Evolutionary conservation across 2,797 vertebrate genomes (phyloP).

Genomic region (Manis crassicaudata): DNA sequence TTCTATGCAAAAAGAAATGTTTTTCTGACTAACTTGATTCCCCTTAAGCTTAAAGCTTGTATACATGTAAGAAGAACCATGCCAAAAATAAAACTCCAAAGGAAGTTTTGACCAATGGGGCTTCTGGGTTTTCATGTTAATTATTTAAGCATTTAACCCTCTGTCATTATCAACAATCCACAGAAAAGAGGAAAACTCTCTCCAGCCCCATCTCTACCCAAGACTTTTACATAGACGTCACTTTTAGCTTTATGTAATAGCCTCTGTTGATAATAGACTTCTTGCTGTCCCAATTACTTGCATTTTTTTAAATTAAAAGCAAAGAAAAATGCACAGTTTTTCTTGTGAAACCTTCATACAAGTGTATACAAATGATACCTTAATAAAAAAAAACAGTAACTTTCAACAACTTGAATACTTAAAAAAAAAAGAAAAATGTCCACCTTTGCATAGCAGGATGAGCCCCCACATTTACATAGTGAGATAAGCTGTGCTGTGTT

Average conservation of each 20-base stretch:
- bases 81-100: not conserved
- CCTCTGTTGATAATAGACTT: slow-evolving; percentile 15
- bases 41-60: not conserved
- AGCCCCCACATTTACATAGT: not conserved
- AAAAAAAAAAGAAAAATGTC: not conserved
- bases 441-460: not conserved
- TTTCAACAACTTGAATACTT: too few species aligned
- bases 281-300: not conserved
- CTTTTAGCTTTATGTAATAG: not conserved
- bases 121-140: not conserved
- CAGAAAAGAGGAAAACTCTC: not conserved
- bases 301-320: not conserved
- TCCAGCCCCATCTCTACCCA: not conserved
- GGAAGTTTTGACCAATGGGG: not conserved
- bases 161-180: not conserved
- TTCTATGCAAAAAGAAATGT: not conserved
- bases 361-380: too few species aligned
- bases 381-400: too few species aligned
- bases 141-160: slow-evolving; percentile 19
- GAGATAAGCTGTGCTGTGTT: not conserved
- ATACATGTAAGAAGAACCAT: not conserved
- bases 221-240: not conserved
- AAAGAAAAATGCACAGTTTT: not conserved
- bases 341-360: too few species aligned
- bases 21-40: not conserved